A percentile compares a stretch with the other conserved stretches of the same genome.
phyloP scores from a whole-genome alignment of 2,888 invertebrate species.

The Epicampocera succincta region DNA sequence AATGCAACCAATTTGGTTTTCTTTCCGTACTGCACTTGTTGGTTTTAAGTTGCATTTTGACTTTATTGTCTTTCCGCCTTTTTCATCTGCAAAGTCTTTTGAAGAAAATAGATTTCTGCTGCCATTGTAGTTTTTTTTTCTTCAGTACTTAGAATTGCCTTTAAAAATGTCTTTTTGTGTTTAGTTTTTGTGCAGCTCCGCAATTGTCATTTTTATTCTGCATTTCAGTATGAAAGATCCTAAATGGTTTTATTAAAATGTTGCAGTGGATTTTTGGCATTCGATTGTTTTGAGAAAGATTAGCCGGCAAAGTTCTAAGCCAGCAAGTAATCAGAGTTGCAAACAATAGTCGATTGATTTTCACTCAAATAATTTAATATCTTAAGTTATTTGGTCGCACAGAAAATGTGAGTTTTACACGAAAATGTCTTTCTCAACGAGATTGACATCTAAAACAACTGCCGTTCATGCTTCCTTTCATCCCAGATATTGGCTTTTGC shows the following conservation, averaged over 20 bases:
- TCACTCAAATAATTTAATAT: too few species aligned
- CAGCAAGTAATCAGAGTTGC: too few species aligned
- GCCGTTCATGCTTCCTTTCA: too few species aligned
- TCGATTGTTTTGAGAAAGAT: background rate
- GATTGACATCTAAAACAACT: too few species aligned
- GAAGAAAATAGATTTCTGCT: background rate
- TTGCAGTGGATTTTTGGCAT: constrained; percentile 17
- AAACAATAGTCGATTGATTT: too few species aligned
- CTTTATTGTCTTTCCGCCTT: constrained; percentile 17
- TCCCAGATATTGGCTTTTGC: too few species aligned
- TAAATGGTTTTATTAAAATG: constrained; percentile 20
- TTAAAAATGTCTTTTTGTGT: background rate
- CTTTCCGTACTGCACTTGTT: constrained; percentile 55
- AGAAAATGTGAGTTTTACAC: too few species aligned
- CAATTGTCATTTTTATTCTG: background rate
- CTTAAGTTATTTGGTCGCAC: too few species aligned
- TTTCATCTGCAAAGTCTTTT: background rate
- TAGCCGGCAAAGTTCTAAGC: too few species aligned
- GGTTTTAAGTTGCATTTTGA: constrained; percentile 48
- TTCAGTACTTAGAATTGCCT: background rate
- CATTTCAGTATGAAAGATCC: background rate
- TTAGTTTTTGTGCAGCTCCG: background rate
- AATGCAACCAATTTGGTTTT: constrained; percentile 64
- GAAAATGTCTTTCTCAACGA: too few species aligned
- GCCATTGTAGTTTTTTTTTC: background rate